These are phyloP conservation scores for Rhadina sibilatrix DNA, from an alignment of 2,113 vertebrate species.

Conservation along the genomic window DNA sequence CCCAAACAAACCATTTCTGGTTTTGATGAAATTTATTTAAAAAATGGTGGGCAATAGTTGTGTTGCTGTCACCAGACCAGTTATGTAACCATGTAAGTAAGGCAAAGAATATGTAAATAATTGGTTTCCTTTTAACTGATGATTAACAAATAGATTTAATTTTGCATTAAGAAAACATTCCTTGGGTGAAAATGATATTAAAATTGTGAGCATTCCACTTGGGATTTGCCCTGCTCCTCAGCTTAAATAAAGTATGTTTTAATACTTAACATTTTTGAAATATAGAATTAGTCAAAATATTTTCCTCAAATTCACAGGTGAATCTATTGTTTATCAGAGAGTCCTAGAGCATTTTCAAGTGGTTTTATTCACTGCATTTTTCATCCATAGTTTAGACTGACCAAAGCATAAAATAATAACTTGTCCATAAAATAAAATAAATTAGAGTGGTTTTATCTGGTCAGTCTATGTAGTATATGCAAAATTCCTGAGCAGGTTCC, in stretches of 20 bases:
- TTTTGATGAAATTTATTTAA: neutral
- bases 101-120: neutral
- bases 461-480: neutral
- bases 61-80: neutral
- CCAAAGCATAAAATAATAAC: neutral
- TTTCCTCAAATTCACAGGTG: neutral
- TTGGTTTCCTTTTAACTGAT: neutral
- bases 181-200: neutral
- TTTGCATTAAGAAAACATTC: neutral
- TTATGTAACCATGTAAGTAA: neutral
- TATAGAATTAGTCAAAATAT: neutral
- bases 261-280: neutral
- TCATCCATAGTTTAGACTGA: neutral
- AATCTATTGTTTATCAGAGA: neutral
- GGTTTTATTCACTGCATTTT: neutral
- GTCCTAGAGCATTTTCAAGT: neutral
- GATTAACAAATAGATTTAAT: neutral
- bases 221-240: neutral
- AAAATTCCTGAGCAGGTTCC: neutral
- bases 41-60: neutral
- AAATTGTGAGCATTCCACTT: neutral
- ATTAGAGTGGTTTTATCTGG: neutral
- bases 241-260: neutral
- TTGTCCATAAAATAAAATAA: neutral
- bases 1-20: neutral